These are phyloP conservation scores for Jacana jacana DNA, from an alignment of 2,113 vertebrate species.

Conservation along the genomic window DNA sequence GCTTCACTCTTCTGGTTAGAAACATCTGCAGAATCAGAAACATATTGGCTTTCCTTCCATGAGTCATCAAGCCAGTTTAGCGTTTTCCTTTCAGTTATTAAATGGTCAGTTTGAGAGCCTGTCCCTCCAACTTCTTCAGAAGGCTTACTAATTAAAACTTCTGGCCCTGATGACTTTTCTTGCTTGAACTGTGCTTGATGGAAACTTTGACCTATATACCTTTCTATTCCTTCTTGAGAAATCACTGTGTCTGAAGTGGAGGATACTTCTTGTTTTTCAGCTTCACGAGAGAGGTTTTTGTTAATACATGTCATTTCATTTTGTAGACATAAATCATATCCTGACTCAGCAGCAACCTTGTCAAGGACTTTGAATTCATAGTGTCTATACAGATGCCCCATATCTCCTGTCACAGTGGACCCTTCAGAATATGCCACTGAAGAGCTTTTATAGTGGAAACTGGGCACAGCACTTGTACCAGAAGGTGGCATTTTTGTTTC, in stretches of 20 bases:
- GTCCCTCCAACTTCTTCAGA: conserved; percentile 51
- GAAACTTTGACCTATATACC: not conserved
- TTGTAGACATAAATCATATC: not conserved
- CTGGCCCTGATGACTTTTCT: conserved; percentile 32
- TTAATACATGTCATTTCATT: not conserved
- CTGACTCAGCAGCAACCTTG: conserved; percentile 17
- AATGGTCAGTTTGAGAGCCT: conserved; percentile 1
- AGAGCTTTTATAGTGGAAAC: not conserved
- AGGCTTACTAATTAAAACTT: conserved; percentile 57
- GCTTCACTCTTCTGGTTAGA: conserved; percentile 43
- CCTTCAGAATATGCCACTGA: not conserved
- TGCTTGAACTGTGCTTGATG: conserved; percentile 19
- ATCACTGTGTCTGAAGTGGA: not conserved
- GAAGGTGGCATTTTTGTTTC: conserved; percentile 40
- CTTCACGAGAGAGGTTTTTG: not conserved
- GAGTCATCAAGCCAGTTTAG: not conserved
- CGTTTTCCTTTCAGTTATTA: not conserved
- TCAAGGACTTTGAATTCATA: not conserved
- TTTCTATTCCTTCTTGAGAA: conserved; percentile 23
- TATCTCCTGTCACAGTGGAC: not conserved
- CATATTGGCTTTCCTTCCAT: not conserved
- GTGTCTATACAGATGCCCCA: not conserved
- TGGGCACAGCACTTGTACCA: not conserved
- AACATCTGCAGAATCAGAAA: conserved; percentile 10
- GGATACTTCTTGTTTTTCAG: conserved; percentile 1